phyloP scores from a whole-genome alignment of 2,113 vertebrate species.

The Campylomormyrus tamandua region DNA sequence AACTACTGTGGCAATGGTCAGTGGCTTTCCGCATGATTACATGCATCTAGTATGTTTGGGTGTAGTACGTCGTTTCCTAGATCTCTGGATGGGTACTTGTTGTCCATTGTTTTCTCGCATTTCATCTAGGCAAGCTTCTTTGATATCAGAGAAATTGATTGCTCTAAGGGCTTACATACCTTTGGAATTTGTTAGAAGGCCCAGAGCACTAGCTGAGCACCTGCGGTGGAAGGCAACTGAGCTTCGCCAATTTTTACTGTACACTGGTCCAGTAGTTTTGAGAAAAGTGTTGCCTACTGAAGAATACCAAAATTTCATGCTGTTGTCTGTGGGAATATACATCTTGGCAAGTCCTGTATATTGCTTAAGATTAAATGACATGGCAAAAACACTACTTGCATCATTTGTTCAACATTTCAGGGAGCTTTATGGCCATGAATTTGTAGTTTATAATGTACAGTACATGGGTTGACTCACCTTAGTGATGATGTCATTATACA shows the following conservation, averaged over 20 bases:
- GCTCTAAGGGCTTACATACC: neutral
- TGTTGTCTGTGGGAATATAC: neutral
- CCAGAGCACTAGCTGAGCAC: constrained; percentile 1
- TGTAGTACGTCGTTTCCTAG: neutral
- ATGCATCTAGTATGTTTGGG: neutral
- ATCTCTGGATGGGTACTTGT: neutral
- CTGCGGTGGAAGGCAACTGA: constrained; percentile 21
- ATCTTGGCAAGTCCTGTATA: neutral
- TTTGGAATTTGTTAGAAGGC: constrained; percentile 17
- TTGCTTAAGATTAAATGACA: too few relatives aligned
- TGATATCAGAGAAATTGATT: neutral
- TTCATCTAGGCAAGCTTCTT: neutral
- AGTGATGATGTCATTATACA: neutral
- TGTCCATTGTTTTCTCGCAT: neutral
- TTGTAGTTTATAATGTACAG: too few relatives aligned
- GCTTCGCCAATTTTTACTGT: constrained; percentile 4
- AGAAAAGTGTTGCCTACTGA: neutral
- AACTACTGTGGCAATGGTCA: neutral
- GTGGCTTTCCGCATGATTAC: neutral
- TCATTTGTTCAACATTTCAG: too few relatives aligned
- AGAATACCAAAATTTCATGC: neutral
- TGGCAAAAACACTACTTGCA: too few relatives aligned
- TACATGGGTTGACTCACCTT: neutral
- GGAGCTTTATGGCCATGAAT: too few relatives aligned
- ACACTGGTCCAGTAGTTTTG: constrained; percentile 4